Evolutionary conservation across 1,140 invertebrate species (phyloP), one percentile per base, ranked within the genome.

Genomic region (Chrysoperla carnea): DNA sequence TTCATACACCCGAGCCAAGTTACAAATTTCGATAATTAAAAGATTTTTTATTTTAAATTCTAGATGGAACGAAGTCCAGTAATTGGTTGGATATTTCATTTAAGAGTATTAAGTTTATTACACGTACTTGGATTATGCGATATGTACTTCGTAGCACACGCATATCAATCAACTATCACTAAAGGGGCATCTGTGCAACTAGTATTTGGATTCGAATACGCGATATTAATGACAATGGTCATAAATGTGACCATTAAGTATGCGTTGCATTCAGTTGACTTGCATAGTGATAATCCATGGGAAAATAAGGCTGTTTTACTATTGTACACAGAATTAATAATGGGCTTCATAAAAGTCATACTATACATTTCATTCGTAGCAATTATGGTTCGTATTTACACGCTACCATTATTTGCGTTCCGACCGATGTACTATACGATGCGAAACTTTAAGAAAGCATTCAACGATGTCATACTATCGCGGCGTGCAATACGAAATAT

Each of bases 191-290:
- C 92, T 5, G 93, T 97, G 1, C 95, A 99, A 62, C 66, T 99
- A 33, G 96, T 99, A 6, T 99, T 99, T 73, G 95, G 95, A 40
- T 99, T 99, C 72, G 95, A 99, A 69, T 99, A 99, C 69, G 93
- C 93, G 41, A 93, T 99, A 56, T 66, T 99, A 6, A 65, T 97
- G 17, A 96, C 93, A 4, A 84, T 95, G 52, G 84, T 96, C 12
- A 64, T 88, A 8, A 96, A 96, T 60, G 95, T 94, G 40, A 72
- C 78, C 6, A 85, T 97, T 31, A 99, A 99, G 66, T 99, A 99
- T 63, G 64, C 89, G 11, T 67, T 99, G 6, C 94, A 99, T 62
- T 80, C 86, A 0, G 78, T 95, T 41, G 94, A 97, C 63, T 72
- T 94, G 35, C 84, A 90, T 52, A 89, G 86, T 62, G 91, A 96